Base-by-base conservation (phyloP, 1,140 invertebrate genomes). In the Saccostrea cuccullata region DNA sequence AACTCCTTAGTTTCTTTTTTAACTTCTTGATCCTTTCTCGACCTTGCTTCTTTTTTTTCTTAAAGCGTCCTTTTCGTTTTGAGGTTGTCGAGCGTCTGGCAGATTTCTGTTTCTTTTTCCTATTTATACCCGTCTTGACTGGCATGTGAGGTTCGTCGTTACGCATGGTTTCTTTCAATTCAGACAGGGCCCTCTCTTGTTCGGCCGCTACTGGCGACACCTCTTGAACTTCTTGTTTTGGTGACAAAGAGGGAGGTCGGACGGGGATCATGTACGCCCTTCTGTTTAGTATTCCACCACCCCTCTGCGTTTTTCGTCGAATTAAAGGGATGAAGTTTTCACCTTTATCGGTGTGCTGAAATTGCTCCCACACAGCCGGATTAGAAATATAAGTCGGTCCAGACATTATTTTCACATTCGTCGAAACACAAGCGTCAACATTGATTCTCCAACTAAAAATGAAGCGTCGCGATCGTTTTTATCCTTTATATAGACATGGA, bases 401-500 rank as follows among this genome's bases (percentile, higher is more conserved):
- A 47, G 40, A 23, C 85, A 86, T 88, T 20, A 73, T 73, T 47
- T 73, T 73, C 67, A 73, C 67, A 73, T 73, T 12, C 23, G 23
- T 73, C 67, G 67, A 26, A 73, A 73, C 67, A 73, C 67, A 6
- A 73, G 67, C 23, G 67, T 73, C 8, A 88, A 36, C 12, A 83
- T 88, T 36, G 84, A 36, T 13, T 70, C 55, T 77, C 84, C 82
- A 17, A 9, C 17, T 26, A 88, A 20, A n/a, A 88, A 88, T 88
- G 64, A 73, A 1, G 83, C 87, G 9, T 67, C 60, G 13, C 36
- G 20, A 9, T 20, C 13, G n/a, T 87, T 82, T 12, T 15, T 30
- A n/a, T 82, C 86, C 73, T 60, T 87, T 82, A 87, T 87, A 87
- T 82, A 82, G 47, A 87, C 30, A 23, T 87, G 86, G 13, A 87